Percentiles rank a stretch among this genome's conserved stretches.
Conservation (phyloP, 2,797 vertebrate genomes). For the Megaceryle alcyon region DNA sequence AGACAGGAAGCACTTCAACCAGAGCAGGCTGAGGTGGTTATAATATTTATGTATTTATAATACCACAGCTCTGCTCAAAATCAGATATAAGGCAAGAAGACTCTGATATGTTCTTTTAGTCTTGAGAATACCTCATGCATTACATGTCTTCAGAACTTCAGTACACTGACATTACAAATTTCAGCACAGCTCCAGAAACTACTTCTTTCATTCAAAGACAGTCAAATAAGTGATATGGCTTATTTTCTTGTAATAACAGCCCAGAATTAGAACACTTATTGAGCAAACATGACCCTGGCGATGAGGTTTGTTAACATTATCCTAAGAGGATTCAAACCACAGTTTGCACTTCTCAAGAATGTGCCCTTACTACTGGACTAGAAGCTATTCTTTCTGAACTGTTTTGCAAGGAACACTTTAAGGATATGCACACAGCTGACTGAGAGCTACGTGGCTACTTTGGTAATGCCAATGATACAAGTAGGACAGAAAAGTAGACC, state of each 20-base stretch:
- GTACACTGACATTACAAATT: background rate
- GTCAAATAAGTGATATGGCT: background rate
- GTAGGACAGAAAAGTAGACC: background rate
- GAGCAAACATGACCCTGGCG: background rate
- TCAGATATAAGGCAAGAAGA: background rate
- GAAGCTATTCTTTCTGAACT: background rate
- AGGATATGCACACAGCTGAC: fast-evolving
- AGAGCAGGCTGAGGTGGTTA: background rate
- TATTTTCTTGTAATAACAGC: background rate
- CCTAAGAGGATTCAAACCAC: background rate
- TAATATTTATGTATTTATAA: background rate
- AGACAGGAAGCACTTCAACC: conserved; percentile 14
- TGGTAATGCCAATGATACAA: background rate
- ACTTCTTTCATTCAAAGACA: background rate
- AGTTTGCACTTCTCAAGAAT: background rate
- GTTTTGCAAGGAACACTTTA: background rate
- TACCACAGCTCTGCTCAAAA: background rate
- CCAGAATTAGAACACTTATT: background rate
- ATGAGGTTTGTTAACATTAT: background rate
- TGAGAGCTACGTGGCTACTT: background rate
- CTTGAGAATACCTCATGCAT: background rate
- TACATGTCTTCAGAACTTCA: background rate
- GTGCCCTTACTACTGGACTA: background rate
- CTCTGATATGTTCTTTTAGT: background rate
- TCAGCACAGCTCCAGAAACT: background rate